Evolutionary conservation across 2,797 vertebrate genomes (phyloP).

Genomic region (Hypotaenidia okinawae): DNA sequence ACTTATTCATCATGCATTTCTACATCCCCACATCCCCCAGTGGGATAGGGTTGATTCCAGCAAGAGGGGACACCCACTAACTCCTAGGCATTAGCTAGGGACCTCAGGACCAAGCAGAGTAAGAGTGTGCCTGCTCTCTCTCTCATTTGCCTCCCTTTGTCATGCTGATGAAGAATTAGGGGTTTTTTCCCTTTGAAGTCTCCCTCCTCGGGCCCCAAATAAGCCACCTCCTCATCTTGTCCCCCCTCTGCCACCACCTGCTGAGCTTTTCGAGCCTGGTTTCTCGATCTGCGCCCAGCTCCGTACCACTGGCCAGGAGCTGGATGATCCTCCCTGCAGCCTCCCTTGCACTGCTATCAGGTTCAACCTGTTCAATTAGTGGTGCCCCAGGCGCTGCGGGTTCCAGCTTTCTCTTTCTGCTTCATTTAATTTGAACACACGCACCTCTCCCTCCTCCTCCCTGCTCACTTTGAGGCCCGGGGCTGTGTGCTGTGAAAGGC

Average conservation of each 20-base stretch:
- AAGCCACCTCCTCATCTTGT: neutral
- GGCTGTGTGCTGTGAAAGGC: constrained; percentile 55
- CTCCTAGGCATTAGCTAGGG: neutral
- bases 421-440: constrained; percentile 64
- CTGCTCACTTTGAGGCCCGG: constrained; percentile 16
- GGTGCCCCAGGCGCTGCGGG: constrained; percentile 49
- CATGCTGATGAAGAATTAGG: neutral
- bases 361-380: constrained; percentile 76
- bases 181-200: neutral
- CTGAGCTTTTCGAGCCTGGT: neutral
- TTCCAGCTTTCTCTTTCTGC: constrained; percentile 77
- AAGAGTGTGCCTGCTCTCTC: neutral
- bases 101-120: neutral
- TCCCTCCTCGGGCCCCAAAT: neutral
- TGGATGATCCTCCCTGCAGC: neutral
- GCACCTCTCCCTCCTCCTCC: constrained; percentile 46
- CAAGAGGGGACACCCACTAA: neutral
- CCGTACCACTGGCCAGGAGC: neutral
- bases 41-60: neutral
- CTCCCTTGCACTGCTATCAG: constrained; percentile 48
- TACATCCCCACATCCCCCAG: neutral
- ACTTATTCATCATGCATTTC: neutral
- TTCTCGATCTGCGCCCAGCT: neutral
- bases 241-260: neutral
- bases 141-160: neutral